phyloP scores from a whole-genome alignment of 2,888 invertebrate genomes.

The Chloromyia formosa region DNA sequence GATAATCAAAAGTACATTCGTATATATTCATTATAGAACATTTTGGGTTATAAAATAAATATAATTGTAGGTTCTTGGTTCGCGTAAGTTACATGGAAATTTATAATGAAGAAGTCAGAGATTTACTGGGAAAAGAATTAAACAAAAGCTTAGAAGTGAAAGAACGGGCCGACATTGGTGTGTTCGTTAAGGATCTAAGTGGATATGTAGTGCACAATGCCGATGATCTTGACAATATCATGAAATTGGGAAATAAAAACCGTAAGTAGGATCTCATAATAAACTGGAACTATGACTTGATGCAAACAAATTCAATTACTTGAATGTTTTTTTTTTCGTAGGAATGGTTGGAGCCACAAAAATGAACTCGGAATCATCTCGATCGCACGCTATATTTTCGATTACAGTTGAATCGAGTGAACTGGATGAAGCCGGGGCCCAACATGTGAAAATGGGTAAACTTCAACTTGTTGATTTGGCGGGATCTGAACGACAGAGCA shows the following conservation, averaged over 20 bases:
- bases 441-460: slow-evolving; percentile 94
- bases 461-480: slow-evolving; percentile 97
- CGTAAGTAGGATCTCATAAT: slow-evolving; percentile 64
- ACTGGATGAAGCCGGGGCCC: slow-evolving; percentile 79
- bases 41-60: slow-evolving; percentile 17
- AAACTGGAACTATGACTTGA: background rate
- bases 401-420: slow-evolving; percentile 97
- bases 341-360: slow-evolving; percentile 89
- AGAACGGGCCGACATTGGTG: slow-evolving; percentile 95
- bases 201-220: slow-evolving; percentile 98
- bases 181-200: slow-evolving; percentile 97
- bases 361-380: slow-evolving; percentile 96
- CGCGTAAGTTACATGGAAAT: slow-evolving; percentile 98
- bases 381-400: slow-evolving; percentile 98
- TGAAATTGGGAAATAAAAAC: slow-evolving; percentile 96
- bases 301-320: background rate
- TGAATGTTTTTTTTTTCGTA: slow-evolving; percentile 56
- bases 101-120: slow-evolving; percentile 98
- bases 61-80: slow-evolving; percentile 81
- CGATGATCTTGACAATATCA: slow-evolving; percentile 92
- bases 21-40: slow-evolving; percentile 37
- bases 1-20: slow-evolving; percentile 83
- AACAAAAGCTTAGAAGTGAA: slow-evolving; percentile 89
- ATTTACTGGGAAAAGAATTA: slow-evolving; percentile 90
- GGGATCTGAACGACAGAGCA: slow-evolving; percentile 96